Percentiles rank a stretch among this genome's conserved stretches.
phyloP scores from a whole-genome alignment of 1,140 invertebrate species.

The Coelopa frigida region DNA sequence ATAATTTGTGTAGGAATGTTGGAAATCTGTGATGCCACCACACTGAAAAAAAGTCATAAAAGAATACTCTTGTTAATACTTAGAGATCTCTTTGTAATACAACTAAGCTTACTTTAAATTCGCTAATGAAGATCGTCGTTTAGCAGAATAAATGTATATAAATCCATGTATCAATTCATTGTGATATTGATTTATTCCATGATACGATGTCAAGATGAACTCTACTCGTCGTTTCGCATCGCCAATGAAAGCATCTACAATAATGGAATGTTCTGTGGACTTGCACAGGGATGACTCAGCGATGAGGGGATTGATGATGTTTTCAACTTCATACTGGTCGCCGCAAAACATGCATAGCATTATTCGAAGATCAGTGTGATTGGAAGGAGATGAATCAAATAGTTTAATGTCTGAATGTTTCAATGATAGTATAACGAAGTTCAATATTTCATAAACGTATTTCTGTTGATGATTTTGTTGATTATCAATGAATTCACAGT shows the following conservation, averaged over 20 bases:
- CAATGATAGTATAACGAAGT: conserved; percentile 40
- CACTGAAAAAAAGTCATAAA: conserved; percentile 50
- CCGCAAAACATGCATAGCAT: conserved; percentile 97
- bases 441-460: conserved; percentile 42
- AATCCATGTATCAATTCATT: conserved; percentile 93
- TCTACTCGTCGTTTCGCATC: conserved; percentile 84
- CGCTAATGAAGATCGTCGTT: conserved; percentile 87
- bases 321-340: conserved; percentile 86
- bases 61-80: neutral
- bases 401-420: conserved; percentile 40
- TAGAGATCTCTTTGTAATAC: neutral
- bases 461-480: conserved; percentile 44
- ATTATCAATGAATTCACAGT: conserved; percentile 43
- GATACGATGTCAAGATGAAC: conserved; percentile 91
- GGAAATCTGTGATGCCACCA: conserved; percentile 90
- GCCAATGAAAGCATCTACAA: conserved; percentile 84
- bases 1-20: conserved; percentile 93
- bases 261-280: conserved; percentile 78
- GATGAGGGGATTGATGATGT: conserved; percentile 79
- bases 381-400: conserved; percentile 42
- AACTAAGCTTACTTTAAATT: conserved; percentile 71
- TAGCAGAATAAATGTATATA: conserved; percentile 91
- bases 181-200: conserved; percentile 84
- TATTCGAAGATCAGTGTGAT: conserved; percentile 56
- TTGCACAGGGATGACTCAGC: conserved; percentile 82